phyloP scores from a whole-genome alignment of 92 coral and sea anemone genomes.

The Heteractis magnifica region DNA sequence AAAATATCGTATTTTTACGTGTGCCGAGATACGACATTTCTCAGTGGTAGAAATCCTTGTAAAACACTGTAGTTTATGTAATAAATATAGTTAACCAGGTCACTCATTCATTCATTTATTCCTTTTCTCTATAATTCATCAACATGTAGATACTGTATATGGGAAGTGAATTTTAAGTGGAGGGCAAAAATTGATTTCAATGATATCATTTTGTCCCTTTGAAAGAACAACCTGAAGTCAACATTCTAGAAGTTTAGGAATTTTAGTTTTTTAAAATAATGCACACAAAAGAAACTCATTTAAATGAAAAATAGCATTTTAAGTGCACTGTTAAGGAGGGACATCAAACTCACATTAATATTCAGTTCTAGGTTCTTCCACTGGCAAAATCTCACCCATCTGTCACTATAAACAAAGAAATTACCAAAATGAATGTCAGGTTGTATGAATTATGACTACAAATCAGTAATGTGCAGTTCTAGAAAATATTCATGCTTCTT shows the following conservation, averaged over 20 bases:
- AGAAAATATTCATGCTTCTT: not conserved
- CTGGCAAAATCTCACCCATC: conserved; percentile 92
- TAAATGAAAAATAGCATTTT: not conserved
- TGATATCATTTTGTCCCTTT: too few relatives aligned
- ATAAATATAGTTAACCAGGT: not conserved
- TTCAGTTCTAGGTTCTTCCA: conserved; percentile 99
- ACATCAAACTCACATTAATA: conserved; percentile 78
- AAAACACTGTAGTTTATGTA: too few relatives aligned
- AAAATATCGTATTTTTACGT: too few relatives aligned
- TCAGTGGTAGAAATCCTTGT: too few relatives aligned
- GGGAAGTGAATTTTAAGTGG: not conserved
- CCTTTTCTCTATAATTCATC: too few relatives aligned
- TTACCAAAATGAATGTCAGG: not conserved
- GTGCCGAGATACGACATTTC: too few relatives aligned
- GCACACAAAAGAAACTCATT: not conserved
- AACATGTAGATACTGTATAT: not conserved
- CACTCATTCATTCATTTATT: not conserved
- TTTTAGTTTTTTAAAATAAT: not conserved
- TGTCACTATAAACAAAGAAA: conserved; percentile 62
- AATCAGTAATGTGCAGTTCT: not conserved
- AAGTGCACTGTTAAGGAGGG: not conserved
- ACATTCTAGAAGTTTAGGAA: not conserved
- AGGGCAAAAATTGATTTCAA: not conserved
- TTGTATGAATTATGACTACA: not conserved
- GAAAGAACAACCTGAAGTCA: too few relatives aligned